Base-by-base conservation (phyloP, 2,113 vertebrate genomes). In the Psettodes erumei region DNA sequence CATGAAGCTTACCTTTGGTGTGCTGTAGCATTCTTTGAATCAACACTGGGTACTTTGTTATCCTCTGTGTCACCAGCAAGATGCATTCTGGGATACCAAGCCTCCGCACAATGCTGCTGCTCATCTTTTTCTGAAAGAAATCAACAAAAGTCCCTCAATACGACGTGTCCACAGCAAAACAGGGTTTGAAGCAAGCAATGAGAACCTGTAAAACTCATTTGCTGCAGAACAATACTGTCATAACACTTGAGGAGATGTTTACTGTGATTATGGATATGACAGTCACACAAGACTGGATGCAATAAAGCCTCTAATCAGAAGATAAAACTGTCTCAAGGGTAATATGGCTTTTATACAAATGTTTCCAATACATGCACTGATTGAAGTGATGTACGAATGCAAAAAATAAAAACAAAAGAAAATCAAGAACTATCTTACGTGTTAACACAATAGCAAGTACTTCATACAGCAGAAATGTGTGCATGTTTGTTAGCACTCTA, bases 61-160 rank as follows among this genome's bases (percentile, higher is more conserved):
- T 98, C 81, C 98, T 94, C 90, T 99, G 98, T 5, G 98, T 99
- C 50, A 99, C 98, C 40, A 99, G 90, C 83, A 99, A 85, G 72
- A 99, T 98, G 90, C 98, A 99, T 83, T 99, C 98, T 15, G 97
- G 96, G 85, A 99, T 96, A 23, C 98, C 95, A 21, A 99, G 93
- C 6, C 98, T 92, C 38, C 97, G 94, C 55, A 99, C 98, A 3
- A 98, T 84, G 1, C 96, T 93, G 74, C 96, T 96, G 83, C 96
- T 97, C 96, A 98, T 98, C 93, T 98, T 99, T 94, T 96, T 97
- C 98, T 99, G 77, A 77, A 89, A 81, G 33, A 83, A n/a, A 73
- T 12, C 54, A 87, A 77, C 23, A 32, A 48, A 40, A 73, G 33
- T 38, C 27, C 37, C 71, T 53, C 13, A 71, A 56, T 55, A n/a